Base-by-base conservation (phyloP, 2,797 vertebrate genomes). In the Erithacus rubecula region DNA sequence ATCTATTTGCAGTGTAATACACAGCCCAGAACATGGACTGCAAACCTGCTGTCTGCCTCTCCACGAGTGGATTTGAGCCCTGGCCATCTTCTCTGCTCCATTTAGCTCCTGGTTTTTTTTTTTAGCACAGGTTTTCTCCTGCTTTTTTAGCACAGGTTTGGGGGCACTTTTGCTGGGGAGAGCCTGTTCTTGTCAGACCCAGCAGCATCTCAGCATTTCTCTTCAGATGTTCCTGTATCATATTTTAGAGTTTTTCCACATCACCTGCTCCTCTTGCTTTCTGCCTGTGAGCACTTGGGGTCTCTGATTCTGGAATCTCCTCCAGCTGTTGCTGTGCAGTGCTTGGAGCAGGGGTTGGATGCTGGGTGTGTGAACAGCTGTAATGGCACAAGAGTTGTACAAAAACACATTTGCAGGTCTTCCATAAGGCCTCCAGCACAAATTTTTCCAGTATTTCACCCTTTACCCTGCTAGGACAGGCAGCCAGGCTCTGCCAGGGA, bases 81-180 rank as follows among this genome's bases (percentile, higher is more conserved):
- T 24, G 91, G 72, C 87, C 53, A 71, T 71, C 46, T 59, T 71
- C 46, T 59, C 87, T 90, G 93, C 87, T 93, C 82, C 76, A n/a
- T 88, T 94, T 39, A 78, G 22, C 53, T 62, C 9, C 39, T 32
- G 60, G n/a, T n/a, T n/a, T n/a, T n/a, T 3, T 69, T 49, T 64
- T 79, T 41, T 7, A 79, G 78, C 85, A 2, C 11, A 49, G 86
- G 8, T 89, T 36, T 95, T n/a, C 53, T 62, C 9, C 39, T 32
- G 60, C 4, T 69, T 49, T 64, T 79, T 41, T 7, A 79, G 78
- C 85, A 2, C 11, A 49, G 86, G 8, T 89, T 36, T 95, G 83
- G 83, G 85, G 76, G 20, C 11, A 0, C 34, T 83, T 1, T 83
- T 1, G 9, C 29, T 7, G 83, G 63, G 70, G 47, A 49, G 32